Conservation (phyloP, 1,140 invertebrate species). For the Andricus grossulariae region DNA sequence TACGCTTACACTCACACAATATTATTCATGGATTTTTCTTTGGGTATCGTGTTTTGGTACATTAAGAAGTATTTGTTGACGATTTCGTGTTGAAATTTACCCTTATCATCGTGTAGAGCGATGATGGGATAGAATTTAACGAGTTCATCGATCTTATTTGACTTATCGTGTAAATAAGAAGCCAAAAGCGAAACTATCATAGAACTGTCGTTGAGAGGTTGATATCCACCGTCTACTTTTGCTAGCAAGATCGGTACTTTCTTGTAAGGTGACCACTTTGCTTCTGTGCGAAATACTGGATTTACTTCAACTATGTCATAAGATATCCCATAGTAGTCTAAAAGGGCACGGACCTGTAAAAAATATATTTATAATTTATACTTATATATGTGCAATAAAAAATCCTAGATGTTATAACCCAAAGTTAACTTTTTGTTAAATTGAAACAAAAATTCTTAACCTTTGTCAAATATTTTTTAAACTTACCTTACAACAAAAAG, state of each 20-base stretch:
- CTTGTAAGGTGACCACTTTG: conserved; percentile 95
- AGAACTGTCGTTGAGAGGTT: conserved; percentile 94
- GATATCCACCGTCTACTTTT: conserved; percentile 83
- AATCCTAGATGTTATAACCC: background rate
- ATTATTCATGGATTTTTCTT: conserved; percentile 77
- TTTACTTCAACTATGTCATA: conserved; percentile 99
- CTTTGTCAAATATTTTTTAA: conserved; percentile 36
- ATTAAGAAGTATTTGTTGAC: conserved; percentile 98
- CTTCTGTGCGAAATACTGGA: conserved; percentile 91
- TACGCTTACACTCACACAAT: conserved; percentile 79
- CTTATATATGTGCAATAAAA: conserved; percentile 30
- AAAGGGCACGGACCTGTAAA: conserved; percentile 85
- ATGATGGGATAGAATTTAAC: conserved; percentile 88
- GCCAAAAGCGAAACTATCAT: conserved; percentile 94
- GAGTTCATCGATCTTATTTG: conserved; percentile 82
- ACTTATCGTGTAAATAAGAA: conserved; percentile 84
- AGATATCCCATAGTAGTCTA: conserved; percentile 95
- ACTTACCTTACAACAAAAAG: conserved; percentile 96
- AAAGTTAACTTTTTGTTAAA: background rate
- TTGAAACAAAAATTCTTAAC: background rate
- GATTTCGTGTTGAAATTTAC: conserved; percentile 84
- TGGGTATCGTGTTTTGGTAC: conserved; percentile 80
- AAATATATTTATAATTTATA: background rate
- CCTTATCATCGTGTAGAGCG: conserved; percentile 82
- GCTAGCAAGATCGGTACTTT: conserved; percentile 97